Evolutionary conservation across 2,797 vertebrate genomes (phyloP).

Genomic region (Platalea minor): DNA sequence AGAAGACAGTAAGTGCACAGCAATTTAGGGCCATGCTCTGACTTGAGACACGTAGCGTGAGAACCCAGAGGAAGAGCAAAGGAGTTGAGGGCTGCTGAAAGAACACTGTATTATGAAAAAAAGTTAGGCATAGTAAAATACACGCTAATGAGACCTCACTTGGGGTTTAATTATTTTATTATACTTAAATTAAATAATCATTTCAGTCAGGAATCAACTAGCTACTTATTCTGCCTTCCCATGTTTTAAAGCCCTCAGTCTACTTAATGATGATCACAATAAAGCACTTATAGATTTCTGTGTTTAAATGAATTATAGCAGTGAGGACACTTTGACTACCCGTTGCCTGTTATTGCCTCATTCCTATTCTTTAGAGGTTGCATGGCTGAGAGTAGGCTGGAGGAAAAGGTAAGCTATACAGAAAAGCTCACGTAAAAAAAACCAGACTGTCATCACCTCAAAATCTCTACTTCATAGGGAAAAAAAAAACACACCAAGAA

Average conservation of each 20-base stretch:
- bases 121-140: neutral
- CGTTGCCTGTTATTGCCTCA: neutral
- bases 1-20: neutral
- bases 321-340: neutral
- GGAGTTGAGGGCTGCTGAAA: neutral
- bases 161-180: neutral
- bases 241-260: neutral
- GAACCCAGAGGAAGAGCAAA: neutral
- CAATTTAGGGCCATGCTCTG: neutral
- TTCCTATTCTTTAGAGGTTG: neutral
- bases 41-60: accelerated
- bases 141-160: neutral
- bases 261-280: neutral
- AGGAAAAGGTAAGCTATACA: neutral
- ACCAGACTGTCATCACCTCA: neutral
- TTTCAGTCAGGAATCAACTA: neutral
- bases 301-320: neutral
- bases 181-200: neutral
- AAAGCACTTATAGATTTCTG: neutral
- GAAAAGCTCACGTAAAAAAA: neutral
- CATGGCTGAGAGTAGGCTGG: neutral
- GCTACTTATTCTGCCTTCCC: neutral
- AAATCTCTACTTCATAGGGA: neutral
- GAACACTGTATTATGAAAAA: neutral
- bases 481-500: neutral